Conservation (phyloP, 2,888 invertebrate species). For the Rhabditoides inermis region DNA sequence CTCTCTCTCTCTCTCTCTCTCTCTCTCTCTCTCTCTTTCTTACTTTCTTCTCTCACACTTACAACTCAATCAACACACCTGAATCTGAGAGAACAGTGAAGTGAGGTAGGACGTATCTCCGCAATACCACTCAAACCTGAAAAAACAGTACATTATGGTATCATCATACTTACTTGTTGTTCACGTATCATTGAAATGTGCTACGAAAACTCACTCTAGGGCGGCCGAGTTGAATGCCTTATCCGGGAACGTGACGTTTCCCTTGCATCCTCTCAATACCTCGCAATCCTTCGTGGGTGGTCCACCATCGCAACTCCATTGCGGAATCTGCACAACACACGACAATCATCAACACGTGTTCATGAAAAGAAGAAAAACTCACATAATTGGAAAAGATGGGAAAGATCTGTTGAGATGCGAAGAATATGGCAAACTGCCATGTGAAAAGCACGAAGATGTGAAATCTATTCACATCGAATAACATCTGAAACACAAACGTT, state of each 20-base stretch:
- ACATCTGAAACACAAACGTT: too few relatives aligned
- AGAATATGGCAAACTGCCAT: slow-evolving; percentile 51
- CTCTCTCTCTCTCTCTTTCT: too few relatives aligned
- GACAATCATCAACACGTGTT: neutral
- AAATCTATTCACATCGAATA: slow-evolving; percentile 49
- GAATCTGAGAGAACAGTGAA: slow-evolving; percentile 40
- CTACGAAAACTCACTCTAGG: slow-evolving; percentile 17
- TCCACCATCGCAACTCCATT: slow-evolving; percentile 20
- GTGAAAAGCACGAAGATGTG: slow-evolving; percentile 44
- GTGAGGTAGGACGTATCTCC: slow-evolving; percentile 28
- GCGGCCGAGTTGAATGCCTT: slow-evolving; percentile 44
- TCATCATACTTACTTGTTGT: too few relatives aligned
- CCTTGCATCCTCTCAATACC: slow-evolving; percentile 22
- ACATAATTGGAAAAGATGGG: slow-evolving; percentile 49
- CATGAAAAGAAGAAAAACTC: neutral
- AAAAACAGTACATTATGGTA: too few relatives aligned
- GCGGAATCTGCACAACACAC: neutral
- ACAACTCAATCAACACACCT: too few relatives aligned
- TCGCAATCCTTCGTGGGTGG: slow-evolving; percentile 34
- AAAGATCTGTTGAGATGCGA: slow-evolving; percentile 44
- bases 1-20: too few relatives aligned
- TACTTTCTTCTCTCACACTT: too few relatives aligned
- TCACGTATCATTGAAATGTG: too few relatives aligned
- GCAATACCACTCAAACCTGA: slow-evolving; percentile 45
- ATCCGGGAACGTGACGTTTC: slow-evolving; percentile 36